Conservation (phyloP, 2,797 vertebrate genomes). For the Poeciliopsis gracilis region DNA sequence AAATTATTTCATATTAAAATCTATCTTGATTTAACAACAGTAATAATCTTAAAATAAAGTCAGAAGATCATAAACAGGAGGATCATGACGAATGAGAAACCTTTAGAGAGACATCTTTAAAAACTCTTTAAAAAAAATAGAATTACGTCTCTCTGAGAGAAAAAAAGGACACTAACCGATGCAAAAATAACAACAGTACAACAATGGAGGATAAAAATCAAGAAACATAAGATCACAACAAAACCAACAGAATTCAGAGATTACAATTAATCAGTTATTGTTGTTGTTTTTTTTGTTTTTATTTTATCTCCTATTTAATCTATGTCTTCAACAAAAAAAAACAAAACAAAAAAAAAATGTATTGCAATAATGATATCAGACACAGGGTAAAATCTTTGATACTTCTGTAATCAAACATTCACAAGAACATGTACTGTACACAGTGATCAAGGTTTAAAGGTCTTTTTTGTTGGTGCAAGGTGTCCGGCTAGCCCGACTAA, state of each 20-base stretch:
- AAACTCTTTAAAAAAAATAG: constrained; percentile 90
- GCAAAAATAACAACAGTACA: constrained; percentile 63
- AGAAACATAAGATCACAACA: constrained; percentile 80
- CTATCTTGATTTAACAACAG: constrained; percentile 79
- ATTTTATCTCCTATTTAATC: constrained; percentile 74
- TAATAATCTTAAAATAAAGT: constrained; percentile 76
- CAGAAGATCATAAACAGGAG: constrained; percentile 77
- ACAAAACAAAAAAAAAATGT: constrained; percentile 25
- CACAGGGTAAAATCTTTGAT: constrained; percentile 78
- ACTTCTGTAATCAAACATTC: constrained; percentile 86
- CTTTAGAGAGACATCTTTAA: constrained; percentile 77
- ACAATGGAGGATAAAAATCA: constrained; percentile 64
- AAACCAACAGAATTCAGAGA: constrained; percentile 79
- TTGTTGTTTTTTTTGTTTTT: constrained; percentile 16
- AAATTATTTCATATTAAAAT: constrained; percentile 87
- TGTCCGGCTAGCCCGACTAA: constrained; percentile 75
- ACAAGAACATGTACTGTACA: constrained; percentile 86
- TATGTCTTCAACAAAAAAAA: constrained; percentile 68
- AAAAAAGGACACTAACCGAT: constrained; percentile 80
- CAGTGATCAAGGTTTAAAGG: constrained; percentile 87
- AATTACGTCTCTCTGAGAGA: constrained; percentile 90
- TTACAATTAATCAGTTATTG: constrained; percentile 75
- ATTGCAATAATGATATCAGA: constrained; percentile 74
- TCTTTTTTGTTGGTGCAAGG: constrained; percentile 79
- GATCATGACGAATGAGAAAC: constrained; percentile 75